phyloP scores from a whole-genome alignment of 2,888 invertebrate genomes.

The Enchytraeus crypticus region DNA sequence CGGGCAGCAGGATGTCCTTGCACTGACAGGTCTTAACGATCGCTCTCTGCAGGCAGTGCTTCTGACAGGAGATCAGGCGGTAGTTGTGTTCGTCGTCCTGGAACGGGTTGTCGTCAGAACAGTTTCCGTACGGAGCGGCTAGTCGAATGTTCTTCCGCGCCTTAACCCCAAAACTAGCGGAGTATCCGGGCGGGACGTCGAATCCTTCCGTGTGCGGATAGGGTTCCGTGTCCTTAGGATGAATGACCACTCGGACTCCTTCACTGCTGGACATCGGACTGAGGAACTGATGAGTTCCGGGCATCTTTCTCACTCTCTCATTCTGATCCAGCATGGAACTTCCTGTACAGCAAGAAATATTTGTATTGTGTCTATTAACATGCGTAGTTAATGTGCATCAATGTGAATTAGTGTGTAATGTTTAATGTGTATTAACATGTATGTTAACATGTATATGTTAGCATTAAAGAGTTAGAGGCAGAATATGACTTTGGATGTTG shows the following conservation, averaged over 20 bases:
- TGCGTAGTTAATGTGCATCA: no score
- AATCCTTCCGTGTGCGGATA: conserved; percentile 28
- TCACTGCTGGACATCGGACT: conserved; percentile 26
- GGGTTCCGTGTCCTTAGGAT: conserved; percentile 22
- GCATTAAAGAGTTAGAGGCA: no score
- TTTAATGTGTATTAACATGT: no score
- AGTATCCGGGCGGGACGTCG: conserved; percentile 25
- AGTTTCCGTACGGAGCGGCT: conserved; percentile 24
- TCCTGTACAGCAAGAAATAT: conserved; percentile 9
- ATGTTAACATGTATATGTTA: no score
- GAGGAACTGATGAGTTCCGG: conserved; percentile 25
- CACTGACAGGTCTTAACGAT: conserved; percentile 20
- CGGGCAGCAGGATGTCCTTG: conserved; percentile 21
- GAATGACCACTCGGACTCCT: conserved; percentile 25
- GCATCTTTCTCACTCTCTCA: conserved; percentile 19
- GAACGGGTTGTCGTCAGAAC: conserved; percentile 20
- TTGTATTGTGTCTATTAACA: no score
- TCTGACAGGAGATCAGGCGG: conserved; percentile 24
- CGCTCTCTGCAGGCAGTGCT: conserved; percentile 22
- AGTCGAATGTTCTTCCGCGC: conserved; percentile 22
- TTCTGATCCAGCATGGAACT: conserved; percentile 26
- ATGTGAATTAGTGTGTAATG: no score
- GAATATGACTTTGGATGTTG: no score
- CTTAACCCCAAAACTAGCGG: conserved; percentile 25
- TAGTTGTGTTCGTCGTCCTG: conserved; percentile 9